Conservation (phyloP, 2,113 vertebrate genomes). For the Rafetus swinhoei region DNA sequence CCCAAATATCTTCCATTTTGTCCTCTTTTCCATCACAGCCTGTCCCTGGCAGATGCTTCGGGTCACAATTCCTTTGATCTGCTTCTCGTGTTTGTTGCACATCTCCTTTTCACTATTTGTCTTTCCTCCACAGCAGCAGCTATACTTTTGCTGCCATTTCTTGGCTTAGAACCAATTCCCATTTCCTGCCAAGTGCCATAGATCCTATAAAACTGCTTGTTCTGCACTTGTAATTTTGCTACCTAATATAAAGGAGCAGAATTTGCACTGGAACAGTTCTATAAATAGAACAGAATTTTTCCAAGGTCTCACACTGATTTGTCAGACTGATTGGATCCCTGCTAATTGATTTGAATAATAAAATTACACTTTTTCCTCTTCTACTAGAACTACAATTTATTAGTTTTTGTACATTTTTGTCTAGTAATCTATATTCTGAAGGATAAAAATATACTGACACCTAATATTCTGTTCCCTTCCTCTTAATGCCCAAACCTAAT, state of each 20-base stretch:
- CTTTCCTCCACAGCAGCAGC: conserved; percentile 13
- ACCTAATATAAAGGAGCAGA: conserved; percentile 68
- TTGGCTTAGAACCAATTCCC: conserved; percentile 75
- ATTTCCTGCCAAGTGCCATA: conserved; percentile 63
- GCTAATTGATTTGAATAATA: conserved; percentile 69
- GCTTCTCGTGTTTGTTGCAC: background rate
- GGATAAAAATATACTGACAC: background rate
- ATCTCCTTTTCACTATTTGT: conserved; percentile 15
- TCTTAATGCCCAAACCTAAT: background rate
- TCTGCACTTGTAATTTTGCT: conserved; percentile 77
- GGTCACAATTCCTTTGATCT: conserved; percentile 42
- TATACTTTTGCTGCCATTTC: conserved; percentile 51
- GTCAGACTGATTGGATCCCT: conserved; percentile 70
- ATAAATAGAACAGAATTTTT: conserved; percentile 77
- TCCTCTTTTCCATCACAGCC: background rate
- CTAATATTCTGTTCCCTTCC: background rate
- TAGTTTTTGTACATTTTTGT: conserved; percentile 29
- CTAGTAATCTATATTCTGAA: conserved; percentile 21
- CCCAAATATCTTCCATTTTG: background rate
- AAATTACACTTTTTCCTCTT: conserved; percentile 30
- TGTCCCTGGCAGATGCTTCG: background rate
- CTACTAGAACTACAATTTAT: conserved; percentile 23
- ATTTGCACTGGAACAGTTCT: conserved; percentile 66
- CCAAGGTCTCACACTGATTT: conserved; percentile 67
- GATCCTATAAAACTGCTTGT: conserved; percentile 76